phyloP scores from a whole-genome alignment of 2,888 invertebrate genomes.

The Pomacea canaliculata region DNA sequence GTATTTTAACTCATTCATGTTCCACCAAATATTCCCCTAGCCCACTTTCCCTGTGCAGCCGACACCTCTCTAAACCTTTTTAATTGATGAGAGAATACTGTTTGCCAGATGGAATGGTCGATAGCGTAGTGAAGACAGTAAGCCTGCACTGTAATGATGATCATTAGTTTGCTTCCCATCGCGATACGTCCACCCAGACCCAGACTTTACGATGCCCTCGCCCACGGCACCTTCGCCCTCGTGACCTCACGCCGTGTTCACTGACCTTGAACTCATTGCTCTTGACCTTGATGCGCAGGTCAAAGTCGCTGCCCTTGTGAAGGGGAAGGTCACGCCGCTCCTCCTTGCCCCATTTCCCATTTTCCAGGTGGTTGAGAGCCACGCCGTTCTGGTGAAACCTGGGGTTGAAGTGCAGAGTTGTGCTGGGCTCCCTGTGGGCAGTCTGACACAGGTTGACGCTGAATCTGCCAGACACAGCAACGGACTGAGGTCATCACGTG shows the following conservation, averaged over 20 bases:
- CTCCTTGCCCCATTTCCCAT: constrained; percentile 51
- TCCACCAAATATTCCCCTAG: too few relatives aligned
- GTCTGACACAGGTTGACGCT: constrained; percentile 30
- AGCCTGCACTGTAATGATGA: too few relatives aligned
- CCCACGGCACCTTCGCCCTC: background rate
- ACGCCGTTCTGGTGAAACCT: constrained; percentile 51
- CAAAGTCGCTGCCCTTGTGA: constrained; percentile 45
- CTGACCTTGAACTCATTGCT: constrained; percentile 41
- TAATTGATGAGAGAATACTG: too few relatives aligned
- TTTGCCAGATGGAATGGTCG: too few relatives aligned
- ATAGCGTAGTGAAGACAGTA: too few relatives aligned
- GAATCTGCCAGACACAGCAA: constrained; percentile 38
- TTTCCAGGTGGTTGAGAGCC: constrained; percentile 49
- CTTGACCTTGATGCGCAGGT: constrained; percentile 47
- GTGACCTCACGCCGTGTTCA: too few relatives aligned
- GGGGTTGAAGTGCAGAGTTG: constrained; percentile 55
- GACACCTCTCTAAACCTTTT: too few relatives aligned
- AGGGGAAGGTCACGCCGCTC: constrained; percentile 53
- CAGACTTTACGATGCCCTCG: background rate
- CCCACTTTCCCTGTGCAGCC: too few relatives aligned
- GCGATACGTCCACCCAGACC: too few relatives aligned
- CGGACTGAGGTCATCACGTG: too few relatives aligned
- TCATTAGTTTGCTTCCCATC: too few relatives aligned
- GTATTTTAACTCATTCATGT: too few relatives aligned
- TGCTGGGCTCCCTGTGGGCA: constrained; percentile 32